Base-by-base conservation (phyloP, 1,140 invertebrate species). In the Piezodorus guildinii region DNA sequence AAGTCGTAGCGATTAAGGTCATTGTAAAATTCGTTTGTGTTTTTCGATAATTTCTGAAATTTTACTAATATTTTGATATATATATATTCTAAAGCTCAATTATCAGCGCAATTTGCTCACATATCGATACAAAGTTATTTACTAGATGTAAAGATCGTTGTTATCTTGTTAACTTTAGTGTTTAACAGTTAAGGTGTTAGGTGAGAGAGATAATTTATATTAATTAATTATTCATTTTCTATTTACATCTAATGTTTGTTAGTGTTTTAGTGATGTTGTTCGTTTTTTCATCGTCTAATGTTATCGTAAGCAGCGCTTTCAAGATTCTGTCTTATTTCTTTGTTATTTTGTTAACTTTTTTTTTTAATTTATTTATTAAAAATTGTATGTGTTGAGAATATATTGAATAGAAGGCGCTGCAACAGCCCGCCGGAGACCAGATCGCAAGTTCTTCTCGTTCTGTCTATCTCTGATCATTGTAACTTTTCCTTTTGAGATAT, bases 91-190 rank as follows among this genome's bases (percentile, higher is more conserved):
- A 49, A 49, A 49, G 46, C 46, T 49, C 46, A 49, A 49, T 19
- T 49, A 49, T 49, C 46, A 49, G 46, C 21, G 46, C 21, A 49
- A 49, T 19, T 49, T 49, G 46, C 46, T 49, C 46, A 49, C 46
- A 49, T 49, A 49, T 49, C 46, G 46, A 21, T 49, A 19, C n/a
- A 17, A 17, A 19, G 46, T 17, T 21, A 17, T 49, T 17, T 17
- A 21, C 46, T 21, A 19, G n/a, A 21, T 49, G n/a, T 19, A 49
- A 49, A 17, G 21, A 49, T 49, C 21, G 46, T 49, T 49, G 21
- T 49, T 21, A 49, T 8, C 21, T 19, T 49, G n/a, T 19, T 49
- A 49, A 19, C 46, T 19, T 49, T 49, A 19, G 21, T 19, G 14
- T 17, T 21, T 49, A 49, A 21, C 21, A 49, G n/a, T 49, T 49